Evolutionary conservation across 1,140 invertebrate species (phyloP), one percentile per base, ranked within the genome.

Genomic region (Psilanteris sp.): DNA sequence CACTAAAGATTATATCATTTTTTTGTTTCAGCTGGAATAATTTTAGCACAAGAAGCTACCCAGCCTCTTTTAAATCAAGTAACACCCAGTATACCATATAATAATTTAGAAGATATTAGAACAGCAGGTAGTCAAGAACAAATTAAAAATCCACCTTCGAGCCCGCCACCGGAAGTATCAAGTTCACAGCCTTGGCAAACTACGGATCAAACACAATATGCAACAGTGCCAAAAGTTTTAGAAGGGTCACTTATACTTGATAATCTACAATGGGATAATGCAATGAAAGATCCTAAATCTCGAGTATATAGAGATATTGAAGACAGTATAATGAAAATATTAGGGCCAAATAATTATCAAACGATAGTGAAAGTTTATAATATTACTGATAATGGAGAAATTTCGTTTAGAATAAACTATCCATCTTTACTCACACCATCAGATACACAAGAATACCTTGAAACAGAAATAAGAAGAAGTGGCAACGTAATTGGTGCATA

Each of bases 171-270:
- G 9, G 83, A 82, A 52, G 85, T 85, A 10, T 90, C 90, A 2
- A 86, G 81, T 67, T 73, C 86, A 9, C 79, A 82, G 66, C 78
- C 85, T 9, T 87, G 88, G 80, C 88, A 86, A 37, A 89, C 90
- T 10, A 91, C 90, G 1, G 89, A 91, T 54, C 79, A 86, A 78
- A 82, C 80, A 3, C 61, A 84, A 64, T 83, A 83, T 81, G 71
- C 89, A 89, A 78, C 85, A 90, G 92, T 94, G 59, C 91, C 93
- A 46, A 87, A 90, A 79, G 91, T 91, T 5, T 68, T 94, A 11
- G 92, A 94, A 80, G 92, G 93, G 4, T 89, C 91, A 79, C 77
- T 94, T 7, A 91, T 84, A 34, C 89, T 95, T 9, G 91, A 93
- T 55, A 92, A 93, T 79, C 87, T 92, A 48, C 84, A 91, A 29